These are phyloP conservation scores for Bombus terrestris DNA, from an alignment of 1,140 invertebrate species.

Conservation along the genomic window DNA sequence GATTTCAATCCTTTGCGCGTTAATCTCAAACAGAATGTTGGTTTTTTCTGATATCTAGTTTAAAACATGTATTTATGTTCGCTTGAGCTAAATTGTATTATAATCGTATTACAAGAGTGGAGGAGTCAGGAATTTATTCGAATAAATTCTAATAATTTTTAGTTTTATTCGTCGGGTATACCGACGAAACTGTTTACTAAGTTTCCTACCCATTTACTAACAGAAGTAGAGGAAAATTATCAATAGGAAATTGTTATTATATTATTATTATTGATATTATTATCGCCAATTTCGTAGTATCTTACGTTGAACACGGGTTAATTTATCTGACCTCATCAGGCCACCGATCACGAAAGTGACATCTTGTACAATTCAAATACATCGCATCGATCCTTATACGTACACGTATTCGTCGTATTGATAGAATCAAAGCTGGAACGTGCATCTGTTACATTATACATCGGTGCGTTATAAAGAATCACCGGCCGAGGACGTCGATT, in stretches of 20 bases:
- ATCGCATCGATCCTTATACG: not conserved
- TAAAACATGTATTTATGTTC: not conserved
- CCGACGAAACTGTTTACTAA: too few relatives aligned
- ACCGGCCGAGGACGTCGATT: not conserved
- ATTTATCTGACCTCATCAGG: not conserved
- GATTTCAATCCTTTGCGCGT: not conserved
- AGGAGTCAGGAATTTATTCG: not conserved
- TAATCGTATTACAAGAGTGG: not conserved
- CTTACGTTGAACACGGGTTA: not conserved
- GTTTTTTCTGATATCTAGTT: not conserved
- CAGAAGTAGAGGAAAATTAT: too few relatives aligned
- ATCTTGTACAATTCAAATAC: not conserved
- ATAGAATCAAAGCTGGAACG: not conserved
- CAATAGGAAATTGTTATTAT: not conserved
- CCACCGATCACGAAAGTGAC: not conserved
- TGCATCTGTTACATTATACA: slow-evolving; percentile 11
- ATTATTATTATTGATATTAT: too few relatives aligned
- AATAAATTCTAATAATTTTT: not conserved
- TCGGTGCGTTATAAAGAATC: not conserved
- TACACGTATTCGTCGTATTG: not conserved
- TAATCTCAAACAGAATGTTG: not conserved
- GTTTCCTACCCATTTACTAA: too few relatives aligned
- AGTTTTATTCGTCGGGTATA: not conserved
- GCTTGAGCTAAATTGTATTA: not conserved
- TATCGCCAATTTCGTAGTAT: not conserved